These are phyloP conservation scores for Festucalex cinctus DNA, from an alignment of 2,113 vertebrate species.

Conservation along the genomic window DNA sequence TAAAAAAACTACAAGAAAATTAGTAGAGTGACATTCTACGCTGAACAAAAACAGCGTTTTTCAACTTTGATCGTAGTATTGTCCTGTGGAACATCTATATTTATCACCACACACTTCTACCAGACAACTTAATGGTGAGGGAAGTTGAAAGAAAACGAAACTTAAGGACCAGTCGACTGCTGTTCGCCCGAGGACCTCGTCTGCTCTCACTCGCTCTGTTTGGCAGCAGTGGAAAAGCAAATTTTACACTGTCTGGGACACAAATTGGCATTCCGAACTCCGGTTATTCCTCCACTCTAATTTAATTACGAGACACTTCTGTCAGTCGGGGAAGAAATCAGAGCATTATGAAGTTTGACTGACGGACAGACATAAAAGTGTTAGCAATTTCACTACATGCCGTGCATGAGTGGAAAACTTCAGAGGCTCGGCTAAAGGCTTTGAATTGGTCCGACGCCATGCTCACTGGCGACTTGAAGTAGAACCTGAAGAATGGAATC, in stretches of 20 bases:
- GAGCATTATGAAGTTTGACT: slow-evolving; percentile 65
- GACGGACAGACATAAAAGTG: slow-evolving; percentile 68
- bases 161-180: slow-evolving; percentile 40
- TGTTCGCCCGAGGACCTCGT: slow-evolving; percentile 62
- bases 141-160: slow-evolving; percentile 10
- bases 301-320: slow-evolving; percentile 70
- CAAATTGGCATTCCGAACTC: slow-evolving; percentile 68
- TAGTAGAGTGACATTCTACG: slow-evolving; percentile 23
- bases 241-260: slow-evolving; percentile 71
- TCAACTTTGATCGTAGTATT: slow-evolving; percentile 41
- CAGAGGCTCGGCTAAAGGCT: slow-evolving; percentile 55
- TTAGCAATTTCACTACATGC: slow-evolving; percentile 58
- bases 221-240: slow-evolving; percentile 59
- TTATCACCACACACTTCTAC: slow-evolving; percentile 42
- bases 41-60: slow-evolving; percentile 25
- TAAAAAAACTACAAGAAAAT: background rate
- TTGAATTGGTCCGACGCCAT: slow-evolving; percentile 58
- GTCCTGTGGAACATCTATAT: slow-evolving; percentile 47
- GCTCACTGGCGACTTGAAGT: slow-evolving; percentile 34
- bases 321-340: slow-evolving; percentile 64
- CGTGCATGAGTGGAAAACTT: slow-evolving; percentile 47
- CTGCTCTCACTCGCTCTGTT: slow-evolving; percentile 66
- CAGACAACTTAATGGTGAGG: slow-evolving; percentile 28
- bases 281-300: slow-evolving; percentile 62
- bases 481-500: slow-evolving; percentile 52